Evolutionary conservation across 2,113 vertebrate species (phyloP), one percentile per base, ranked within the genome.

Genomic region (Microcebus tavaratra): DNA sequence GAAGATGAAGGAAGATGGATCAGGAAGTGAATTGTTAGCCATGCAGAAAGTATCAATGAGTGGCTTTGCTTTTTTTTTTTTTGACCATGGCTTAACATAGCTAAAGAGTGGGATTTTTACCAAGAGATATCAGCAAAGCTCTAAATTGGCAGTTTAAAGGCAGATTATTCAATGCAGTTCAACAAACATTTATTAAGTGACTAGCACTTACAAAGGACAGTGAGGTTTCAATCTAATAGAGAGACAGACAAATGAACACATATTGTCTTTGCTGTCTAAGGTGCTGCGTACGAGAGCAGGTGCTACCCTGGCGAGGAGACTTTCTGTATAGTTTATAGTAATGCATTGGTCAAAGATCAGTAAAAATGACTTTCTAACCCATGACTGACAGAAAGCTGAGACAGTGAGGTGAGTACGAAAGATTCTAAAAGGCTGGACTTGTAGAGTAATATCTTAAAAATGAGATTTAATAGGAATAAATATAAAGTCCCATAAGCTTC

Each of bases 401-500:
- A 57, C 12, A 31, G 45, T 53, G 48, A 13, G 34, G 27, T 55
- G 55, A 90, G 7, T 72, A 55, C 29, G 34, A 93, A 86, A 34
- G 63, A 55, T 29, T 42, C 42, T 76, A 75, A 42, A 3, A 63
- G 65, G 25, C 13, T 83, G 81, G 68, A 83, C 78, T 86, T 55
- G 48, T 36, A 70, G 11, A 55, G 18, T 70, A 39, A 59, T 48
- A 42, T n/a, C 61, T 67, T 27, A 76, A 36, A 67, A 61, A 65
- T 53, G 63, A 73, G 20, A 91, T 72, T 93, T 78, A 59, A 70
- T 82, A 61, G 29, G 9, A 12, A 70, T 55, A 65, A 31, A 91
- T 36, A 39, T 23, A 21, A 79, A 89, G 82, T 63, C 1, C 50
- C 21, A 39, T 29, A 80, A 81, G 67, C 20, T 94, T 90, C 55